Evolutionary conservation across 2,888 invertebrate species (phyloP).

Genomic region (Campaea margaritaria): DNA sequence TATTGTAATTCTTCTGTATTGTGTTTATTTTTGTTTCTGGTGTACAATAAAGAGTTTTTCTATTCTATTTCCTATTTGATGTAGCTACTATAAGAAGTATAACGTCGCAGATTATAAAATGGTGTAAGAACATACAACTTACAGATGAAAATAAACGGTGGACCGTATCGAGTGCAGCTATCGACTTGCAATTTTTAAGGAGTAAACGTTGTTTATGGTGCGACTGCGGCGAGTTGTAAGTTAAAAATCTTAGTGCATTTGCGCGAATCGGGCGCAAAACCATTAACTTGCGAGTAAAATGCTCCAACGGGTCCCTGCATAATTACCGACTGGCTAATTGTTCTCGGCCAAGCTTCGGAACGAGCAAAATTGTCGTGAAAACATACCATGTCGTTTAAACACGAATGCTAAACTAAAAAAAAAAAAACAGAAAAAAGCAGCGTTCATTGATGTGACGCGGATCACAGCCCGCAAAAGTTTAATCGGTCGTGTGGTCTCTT

Average conservation of each 20-base stretch:
- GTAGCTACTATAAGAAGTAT: no score
- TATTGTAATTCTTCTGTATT: no score
- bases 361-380: conserved; percentile 47
- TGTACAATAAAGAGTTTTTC: no score
- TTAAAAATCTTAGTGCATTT: conserved; percentile 54
- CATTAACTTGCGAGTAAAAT: conserved; percentile 65
- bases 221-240: conserved; percentile 39
- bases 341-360: conserved; percentile 56
- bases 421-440: no score
- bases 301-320: conserved; percentile 65
- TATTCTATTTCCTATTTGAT: no score
- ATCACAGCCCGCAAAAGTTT: no score
- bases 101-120: no score
- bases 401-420: background rate
- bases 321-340: conserved; percentile 74
- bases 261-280: conserved; percentile 63
- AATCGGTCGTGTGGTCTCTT: no score
- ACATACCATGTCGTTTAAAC: conserved; percentile 9
- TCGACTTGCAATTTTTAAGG: conserved; percentile 35
- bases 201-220: conserved; percentile 44
- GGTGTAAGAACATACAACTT: no score
- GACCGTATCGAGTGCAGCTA: conserved; percentile 11
- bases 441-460: no score
- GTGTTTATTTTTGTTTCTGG: no score
- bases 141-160: background rate